A percentile compares a stretch with the other conserved stretches of the same genome.
phyloP scores from a whole-genome alignment of 2,797 vertebrate genomes.

The Microhierax caerulescens region DNA sequence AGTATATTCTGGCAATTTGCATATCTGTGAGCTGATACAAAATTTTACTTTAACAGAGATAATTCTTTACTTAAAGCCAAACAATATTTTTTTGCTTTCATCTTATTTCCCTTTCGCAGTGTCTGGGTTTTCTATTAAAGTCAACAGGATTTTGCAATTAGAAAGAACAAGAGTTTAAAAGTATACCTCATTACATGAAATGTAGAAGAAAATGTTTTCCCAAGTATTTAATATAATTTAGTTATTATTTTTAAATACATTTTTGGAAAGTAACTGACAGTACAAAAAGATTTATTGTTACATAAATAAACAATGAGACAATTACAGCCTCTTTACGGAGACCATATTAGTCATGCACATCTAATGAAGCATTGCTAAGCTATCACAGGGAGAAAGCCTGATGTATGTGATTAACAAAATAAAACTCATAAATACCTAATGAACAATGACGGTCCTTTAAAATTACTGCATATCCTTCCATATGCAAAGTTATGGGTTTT shows the following conservation, averaged over 20 bases:
- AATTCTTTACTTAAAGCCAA: background rate
- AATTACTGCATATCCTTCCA: background rate
- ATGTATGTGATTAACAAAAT: constrained; percentile 61
- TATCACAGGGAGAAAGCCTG: constrained; percentile 32
- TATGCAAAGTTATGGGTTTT: background rate
- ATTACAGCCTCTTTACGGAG: constrained; percentile 51
- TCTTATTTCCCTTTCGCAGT: background rate
- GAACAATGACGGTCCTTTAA: background rate
- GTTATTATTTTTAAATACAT: constrained; percentile 9
- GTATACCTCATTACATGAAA: background rate
- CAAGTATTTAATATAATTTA: background rate
- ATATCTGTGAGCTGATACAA: background rate
- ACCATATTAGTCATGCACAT: constrained; percentile 16
- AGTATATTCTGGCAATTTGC: background rate
- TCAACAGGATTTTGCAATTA: background rate
- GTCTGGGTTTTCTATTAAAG: background rate
- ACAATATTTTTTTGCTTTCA: background rate
- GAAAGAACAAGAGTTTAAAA: background rate
- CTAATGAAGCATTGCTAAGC: constrained; percentile 57
- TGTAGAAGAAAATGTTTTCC: background rate
- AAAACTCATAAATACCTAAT: background rate
- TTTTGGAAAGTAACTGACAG: constrained; percentile 13
- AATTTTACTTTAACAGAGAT: background rate
- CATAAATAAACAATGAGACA: constrained; percentile 62
- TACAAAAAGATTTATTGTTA: constrained; percentile 42